Percentiles rank a stretch among this genome's conserved stretches.
These are phyloP conservation scores for Drosophila sulfurigaster DNA, from an alignment of 1,140 invertebrate species.

Conservation along the genomic window DNA sequence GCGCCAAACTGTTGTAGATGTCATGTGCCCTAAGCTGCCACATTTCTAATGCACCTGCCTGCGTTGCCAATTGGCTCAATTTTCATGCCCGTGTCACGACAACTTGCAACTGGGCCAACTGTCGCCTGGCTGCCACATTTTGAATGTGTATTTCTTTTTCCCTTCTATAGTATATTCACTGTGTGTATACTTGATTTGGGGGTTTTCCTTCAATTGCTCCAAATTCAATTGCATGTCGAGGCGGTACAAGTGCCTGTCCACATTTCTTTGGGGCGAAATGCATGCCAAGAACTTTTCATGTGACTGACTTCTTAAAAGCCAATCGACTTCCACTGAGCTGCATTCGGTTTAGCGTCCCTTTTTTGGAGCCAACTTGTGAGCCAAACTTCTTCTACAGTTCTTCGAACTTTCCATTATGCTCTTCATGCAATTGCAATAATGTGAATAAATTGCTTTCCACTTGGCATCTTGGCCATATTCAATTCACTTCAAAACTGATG, in stretches of 20 bases:
- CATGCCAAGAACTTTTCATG: constrained; percentile 67
- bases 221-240: constrained; percentile 75
- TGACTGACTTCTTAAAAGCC: constrained; percentile 79
- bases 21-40: constrained; percentile 48
- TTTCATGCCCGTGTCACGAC: constrained; percentile 71
- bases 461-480: constrained; percentile 48
- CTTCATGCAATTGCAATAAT: constrained; percentile 72
- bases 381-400: constrained; percentile 18
- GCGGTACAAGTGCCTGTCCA: constrained; percentile 42
- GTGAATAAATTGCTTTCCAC: constrained; percentile 70
- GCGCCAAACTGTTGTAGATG: constrained; percentile 48
- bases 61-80: constrained; percentile 76
- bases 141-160: not conserved
- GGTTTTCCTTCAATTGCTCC: constrained; percentile 55
- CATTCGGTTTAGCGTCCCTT: constrained; percentile 45
- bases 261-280: constrained; percentile 56
- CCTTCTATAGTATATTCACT: constrained; percentile 21
- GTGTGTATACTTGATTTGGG: constrained; percentile 55
- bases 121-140: constrained; percentile 39
- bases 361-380: constrained; percentile 26
- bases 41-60: constrained; percentile 81
- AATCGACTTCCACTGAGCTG: constrained; percentile 67
- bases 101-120: constrained; percentile 77
- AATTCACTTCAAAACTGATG: constrained; percentile 7
- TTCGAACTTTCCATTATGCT: constrained; percentile 10